These are phyloP conservation scores for Tragelaphus buxtoni DNA, from an alignment of 2,113 vertebrate genomes.

Conservation along the genomic window DNA sequence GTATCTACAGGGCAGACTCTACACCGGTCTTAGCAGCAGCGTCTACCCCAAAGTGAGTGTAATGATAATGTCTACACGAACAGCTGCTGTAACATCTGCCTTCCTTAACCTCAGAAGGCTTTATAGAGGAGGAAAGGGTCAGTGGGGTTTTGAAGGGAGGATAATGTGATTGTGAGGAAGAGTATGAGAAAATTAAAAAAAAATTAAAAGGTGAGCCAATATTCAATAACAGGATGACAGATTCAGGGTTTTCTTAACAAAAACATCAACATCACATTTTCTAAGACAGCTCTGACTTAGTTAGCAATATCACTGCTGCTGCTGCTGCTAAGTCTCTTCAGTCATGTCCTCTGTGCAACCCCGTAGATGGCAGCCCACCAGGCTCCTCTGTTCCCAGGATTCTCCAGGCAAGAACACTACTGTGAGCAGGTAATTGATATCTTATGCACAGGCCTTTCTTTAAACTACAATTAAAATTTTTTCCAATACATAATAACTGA, in stretches of 20 bases:
- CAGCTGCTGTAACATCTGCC: background rate
- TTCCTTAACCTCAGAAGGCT: background rate
- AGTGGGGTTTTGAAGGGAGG: background rate
- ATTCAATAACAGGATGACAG: background rate
- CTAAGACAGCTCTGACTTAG: background rate
- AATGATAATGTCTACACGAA: background rate
- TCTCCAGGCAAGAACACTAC: too few species aligned
- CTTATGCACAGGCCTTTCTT: background rate
- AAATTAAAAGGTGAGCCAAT: background rate
- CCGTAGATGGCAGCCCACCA: too few species aligned
- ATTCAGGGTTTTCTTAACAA: background rate
- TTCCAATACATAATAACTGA: background rate
- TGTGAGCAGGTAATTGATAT: background rate
- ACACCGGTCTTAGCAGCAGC: background rate
- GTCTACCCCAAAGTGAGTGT: background rate
- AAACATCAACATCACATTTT: background rate
- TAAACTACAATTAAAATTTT: background rate
- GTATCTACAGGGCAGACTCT: too few species aligned
- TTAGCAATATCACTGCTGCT: background rate
- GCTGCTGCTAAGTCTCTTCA: too few species aligned
- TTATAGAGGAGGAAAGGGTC: background rate
- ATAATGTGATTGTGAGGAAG: background rate
- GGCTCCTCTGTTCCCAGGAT: too few species aligned
- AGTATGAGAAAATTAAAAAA: background rate
- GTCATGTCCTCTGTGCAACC: too few species aligned